Evolutionary conservation across 2,113 vertebrate species (phyloP).

Genomic region (Himantopus leucocephalus): DNA sequence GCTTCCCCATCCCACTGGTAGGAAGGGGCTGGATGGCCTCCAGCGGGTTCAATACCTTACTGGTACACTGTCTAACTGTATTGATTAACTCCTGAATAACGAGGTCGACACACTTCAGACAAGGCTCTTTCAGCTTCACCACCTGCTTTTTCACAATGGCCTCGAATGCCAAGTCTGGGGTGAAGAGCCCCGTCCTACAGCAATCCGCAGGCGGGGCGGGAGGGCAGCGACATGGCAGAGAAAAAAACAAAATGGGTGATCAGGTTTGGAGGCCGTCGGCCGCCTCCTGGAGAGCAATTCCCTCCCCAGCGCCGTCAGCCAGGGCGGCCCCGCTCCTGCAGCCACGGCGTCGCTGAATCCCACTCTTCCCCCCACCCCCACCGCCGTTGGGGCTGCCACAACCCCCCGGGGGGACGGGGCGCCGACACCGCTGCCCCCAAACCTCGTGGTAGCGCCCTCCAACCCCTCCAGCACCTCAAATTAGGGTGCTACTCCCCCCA

Average conservation of each 20-base stretch:
- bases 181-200: constrained; percentile 95
- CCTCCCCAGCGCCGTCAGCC: background rate
- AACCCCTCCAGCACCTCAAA: too few relatives aligned
- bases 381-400: background rate
- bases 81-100: constrained; percentile 92
- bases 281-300: background rate
- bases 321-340: background rate
- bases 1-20: background rate
- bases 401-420: too few relatives aligned
- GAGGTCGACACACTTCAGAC: constrained; percentile 95
- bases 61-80: constrained; percentile 91
- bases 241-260: constrained; percentile 40
- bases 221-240: constrained; percentile 2
- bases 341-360: background rate
- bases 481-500: background rate
- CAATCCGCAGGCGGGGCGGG: constrained; percentile 11
- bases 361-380: too few relatives aligned
- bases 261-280: background rate
- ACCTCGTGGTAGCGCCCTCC: background rate
- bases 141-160: constrained; percentile 98
- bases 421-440: background rate
- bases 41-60: constrained; percentile 84
- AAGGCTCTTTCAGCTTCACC: constrained; percentile 96
- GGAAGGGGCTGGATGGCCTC: background rate
- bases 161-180: constrained; percentile 96